phyloP scores from a whole-genome alignment of 1,140 invertebrate species.

The Heliconius hewitsoni region DNA sequence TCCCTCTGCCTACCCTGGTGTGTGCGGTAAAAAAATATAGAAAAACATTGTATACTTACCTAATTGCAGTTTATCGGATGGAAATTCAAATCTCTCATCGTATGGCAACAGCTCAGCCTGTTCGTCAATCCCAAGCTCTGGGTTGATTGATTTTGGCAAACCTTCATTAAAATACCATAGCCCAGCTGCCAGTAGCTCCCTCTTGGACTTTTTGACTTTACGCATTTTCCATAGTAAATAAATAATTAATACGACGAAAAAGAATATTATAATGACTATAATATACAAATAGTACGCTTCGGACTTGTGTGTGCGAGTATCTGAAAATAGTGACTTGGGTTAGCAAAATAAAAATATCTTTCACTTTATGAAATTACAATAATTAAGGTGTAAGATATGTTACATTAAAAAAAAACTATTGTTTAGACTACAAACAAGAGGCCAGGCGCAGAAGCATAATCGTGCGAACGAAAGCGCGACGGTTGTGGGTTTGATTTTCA shows the following conservation, averaged over 20 bases:
- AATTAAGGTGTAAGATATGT: neutral
- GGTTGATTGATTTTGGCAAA: conserved; percentile 90
- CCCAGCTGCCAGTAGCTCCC: conserved; percentile 85
- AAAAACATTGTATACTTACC: conserved; percentile 76
- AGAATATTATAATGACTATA: conserved; percentile 73
- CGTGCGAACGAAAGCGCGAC: too few relatives aligned
- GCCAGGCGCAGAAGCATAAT: too few relatives aligned
- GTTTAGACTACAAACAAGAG: too few relatives aligned
- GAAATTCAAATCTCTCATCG: conserved; percentile 94
- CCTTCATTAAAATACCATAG: conserved; percentile 90
- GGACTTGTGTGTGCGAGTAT: conserved; percentile 29
- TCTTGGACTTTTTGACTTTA: conserved; percentile 84
- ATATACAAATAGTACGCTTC: conserved; percentile 51
- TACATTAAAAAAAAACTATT: too few relatives aligned
- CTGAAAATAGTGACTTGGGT: neutral
- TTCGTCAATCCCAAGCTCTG: conserved; percentile 92
- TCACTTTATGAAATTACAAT: neutral
- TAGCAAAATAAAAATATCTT: neutral
- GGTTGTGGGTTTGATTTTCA: too few relatives aligned
- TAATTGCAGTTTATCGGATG: conserved; percentile 90
- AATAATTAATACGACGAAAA: conserved; percentile 80
- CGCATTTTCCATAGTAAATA: conserved; percentile 82
- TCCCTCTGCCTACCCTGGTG: too few relatives aligned
- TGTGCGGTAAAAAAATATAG: too few relatives aligned
- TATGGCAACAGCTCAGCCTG: conserved; percentile 96